Evolutionary conservation across 1,140 invertebrate genomes (phyloP), one percentile per base, ranked within the genome.

Genomic region (Trachelipus rathkii): DNA sequence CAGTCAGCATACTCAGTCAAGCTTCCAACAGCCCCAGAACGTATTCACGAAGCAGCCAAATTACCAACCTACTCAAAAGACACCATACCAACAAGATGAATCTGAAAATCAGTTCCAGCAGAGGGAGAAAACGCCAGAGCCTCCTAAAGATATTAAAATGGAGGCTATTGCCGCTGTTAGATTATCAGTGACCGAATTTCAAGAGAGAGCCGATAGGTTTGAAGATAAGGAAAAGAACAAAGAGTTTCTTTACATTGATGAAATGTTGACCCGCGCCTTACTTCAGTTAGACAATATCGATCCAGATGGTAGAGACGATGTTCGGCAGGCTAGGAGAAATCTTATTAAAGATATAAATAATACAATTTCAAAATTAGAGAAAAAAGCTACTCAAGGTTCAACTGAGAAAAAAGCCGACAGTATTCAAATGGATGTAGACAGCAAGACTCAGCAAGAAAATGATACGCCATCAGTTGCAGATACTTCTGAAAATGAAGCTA

Each of bases 251-350:
- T 95, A 91, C 84, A 84, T 97, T 66, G 95, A 97, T 84, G 95
- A 98, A 85, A 97, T 97, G 95, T 85, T 98, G 15, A 97, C 95
- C 0, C 89, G 95, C 66, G 93, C 94, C 84, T 87, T 97, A 76
- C 89, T 97, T 5, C 95, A 95, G 84, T 84, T 97, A 76, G 96
- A 98, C 84, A 91, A 92, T 81, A 93, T 98, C 74, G 94, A 96
- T 83, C 93, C 94, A 0, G 93, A 95, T 77, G 94, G 94, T 0
- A 91, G 93, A 82, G 93, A 96, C 43, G 91, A 93, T 82, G 92
- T 98, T 45, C 87, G 95, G 81, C 89, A 90, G 75, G 92, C 93
- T 0, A 87, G 95, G 21, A 95, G 92, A 84, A 91, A 94, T 81
- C 92, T 93, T 0, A 95, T 98, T 10, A 92, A 91, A 83, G 91